Base-by-base conservation (phyloP, 2,113 vertebrate genomes). In the Poeciliopsis retropinna region DNA sequence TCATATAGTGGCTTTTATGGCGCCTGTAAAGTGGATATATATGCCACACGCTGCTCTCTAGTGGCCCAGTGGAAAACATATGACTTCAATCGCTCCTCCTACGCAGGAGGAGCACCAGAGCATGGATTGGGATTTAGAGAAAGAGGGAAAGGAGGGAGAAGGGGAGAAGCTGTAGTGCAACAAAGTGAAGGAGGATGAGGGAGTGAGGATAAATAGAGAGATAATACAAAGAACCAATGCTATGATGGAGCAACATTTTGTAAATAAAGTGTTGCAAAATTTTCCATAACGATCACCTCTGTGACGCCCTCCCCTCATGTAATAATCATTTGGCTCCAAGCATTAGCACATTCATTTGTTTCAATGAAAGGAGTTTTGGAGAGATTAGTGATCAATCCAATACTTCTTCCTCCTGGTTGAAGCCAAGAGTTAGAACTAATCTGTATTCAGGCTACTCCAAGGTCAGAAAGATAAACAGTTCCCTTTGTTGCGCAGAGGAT, bases 41-140 rank as follows among this genome's bases (percentile, higher is more conserved):
- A 87, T 85, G 86, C 82, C 83, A 80, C 83, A 83, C 82, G 83
- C 93, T 92, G 92, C 93, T 86, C 94, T 92, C 92, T 91, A 92
- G 91, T 88, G 94, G 93, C 75, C 68, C 64, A 47, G 14, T 57
- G 34, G 32, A 79, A 89, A 92, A 90, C 82, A 85, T 71, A 81
- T 67, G 60, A 80, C 67, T 81, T 70, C 61, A 70, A 68, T 72
- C 68, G 67, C 79, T 76, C 81, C 84, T 82, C 82, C 4, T 5
- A 14, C 1, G 7, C 28, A 64, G 75, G 81, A 76, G 72, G 83
- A 67, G 75, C 60, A 28, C 41, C 15, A 7, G 63, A 72, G 63
- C 37, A 76, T 71, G 15, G 11, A 62, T 69, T 75, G 62, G 67
- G 72, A 71, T 80, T 47, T 39, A 37, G 51, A 61, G 54, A 64